Base-by-base conservation (phyloP, 2,888 invertebrate genomes). In the Acronicta alni region DNA sequence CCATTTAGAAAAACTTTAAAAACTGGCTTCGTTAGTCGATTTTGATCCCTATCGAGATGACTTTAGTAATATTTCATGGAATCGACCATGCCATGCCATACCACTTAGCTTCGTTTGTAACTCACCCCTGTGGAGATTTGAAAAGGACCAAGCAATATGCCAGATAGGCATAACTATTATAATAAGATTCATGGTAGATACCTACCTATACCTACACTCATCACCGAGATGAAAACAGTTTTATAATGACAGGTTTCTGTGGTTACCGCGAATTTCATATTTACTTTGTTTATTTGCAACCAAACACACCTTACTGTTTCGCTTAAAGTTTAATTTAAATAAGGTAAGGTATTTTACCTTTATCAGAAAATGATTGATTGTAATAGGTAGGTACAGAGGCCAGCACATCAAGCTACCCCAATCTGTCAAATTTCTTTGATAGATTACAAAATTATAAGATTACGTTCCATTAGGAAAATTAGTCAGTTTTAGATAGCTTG, bases 71-170 rank as follows among this genome's bases (percentile, higher is more conserved):
- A 54, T 79, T 85, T 78, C 67, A 65, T 53, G 49, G 70, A 75
- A 77, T 57, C 42, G 45, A 59, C 52, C 9, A 46, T n/a, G 8
- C 39, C 45, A 58, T 46, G 38, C 64, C 57, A 57, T 60, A 44
- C 83, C 82, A 86, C 85, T 85, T 85, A 83, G 75, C 81, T 80
- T 78, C 79, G 81, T 81, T 84, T 80, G 81, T 79, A 83, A 84
- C 88, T 83, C 89, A 86, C 89, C 90, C 91, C 89, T 89, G 86
- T 83, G 61, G 87, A 87, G 92, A 89, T 90, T 90, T 83, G 77
- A 89, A 89, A 87, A 84, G 87, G 88, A 89, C 85, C 85, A 79
- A 70, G 57, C 65, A 73, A 72, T 75, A 76, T 77, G 56, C 67
- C 63, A 65, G 55, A 66, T 63, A 68, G 45, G 58, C 56, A 60